Evolutionary conservation across 2,797 vertebrate genomes (phyloP), one percentile per base, ranked within the genome.

Genomic region (Gymnothorax javanicus): DNA sequence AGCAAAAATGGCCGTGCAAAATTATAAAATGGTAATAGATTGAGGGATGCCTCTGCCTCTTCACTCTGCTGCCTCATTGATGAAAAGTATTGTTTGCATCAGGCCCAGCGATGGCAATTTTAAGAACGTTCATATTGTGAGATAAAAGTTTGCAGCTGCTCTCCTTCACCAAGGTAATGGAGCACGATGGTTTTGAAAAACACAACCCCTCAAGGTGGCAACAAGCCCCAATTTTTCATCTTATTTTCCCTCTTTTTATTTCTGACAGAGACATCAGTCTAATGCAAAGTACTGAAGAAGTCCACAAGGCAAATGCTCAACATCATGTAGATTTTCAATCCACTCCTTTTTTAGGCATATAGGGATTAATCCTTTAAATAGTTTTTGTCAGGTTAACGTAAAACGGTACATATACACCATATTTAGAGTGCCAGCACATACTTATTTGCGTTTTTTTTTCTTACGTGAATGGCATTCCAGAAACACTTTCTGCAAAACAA

Each of bases 101-200:
- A 27, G 73, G 43, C 43, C 43, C 7, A 43, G 33, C 43, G 13
- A 50, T 7, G 15, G 73, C 33, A 20, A 77, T 77, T 77, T 77
- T 50, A 77, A 77, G 52, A 50, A 77, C 4, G 73, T 23, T 77
- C 73, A 0, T 17, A 77, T 77, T 77, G 73, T 13, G 25, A 5
- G 27, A 43, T 73, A 73, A 73, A 73, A 73, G 69, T n/a, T 73
- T 43, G 69, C 69, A 77, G 73, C 73, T 77, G 73, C 52, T 77
- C 73, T 73, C 69, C 69, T 50, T 77, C 73, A 52, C 73, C 73
- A 23, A 77, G 73, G 73, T 77, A 77, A 77, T 77, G 73, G 73
- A 52, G 73, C 73, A 52, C 73, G 8, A 50, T 13, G 33, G 27
- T 52, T 50, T 52, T 52, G 73, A 77, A 20, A 43, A 33, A 20